Evolutionary conservation across 2,113 vertebrate species (phyloP).

Genomic region (Oxygymnocypris stewartii): DNA sequence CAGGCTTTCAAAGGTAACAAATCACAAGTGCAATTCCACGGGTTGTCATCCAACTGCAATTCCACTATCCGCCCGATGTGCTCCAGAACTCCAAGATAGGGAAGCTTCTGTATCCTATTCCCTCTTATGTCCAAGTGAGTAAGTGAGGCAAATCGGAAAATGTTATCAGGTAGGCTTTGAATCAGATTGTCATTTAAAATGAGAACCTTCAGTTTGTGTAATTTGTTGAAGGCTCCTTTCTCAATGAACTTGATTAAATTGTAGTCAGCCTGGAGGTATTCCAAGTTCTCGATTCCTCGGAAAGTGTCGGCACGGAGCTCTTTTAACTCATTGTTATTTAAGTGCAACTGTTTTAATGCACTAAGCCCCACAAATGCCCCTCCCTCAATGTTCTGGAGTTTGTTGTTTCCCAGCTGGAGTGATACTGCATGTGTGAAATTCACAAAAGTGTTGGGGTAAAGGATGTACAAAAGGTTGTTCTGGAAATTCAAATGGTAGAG

Average conservation of each 20-base stretch:
- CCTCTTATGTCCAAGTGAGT: conserved; percentile 98
- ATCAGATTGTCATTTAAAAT: conserved; percentile 98
- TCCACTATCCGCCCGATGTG: conserved; percentile 96
- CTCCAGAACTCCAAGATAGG: conserved; percentile 95
- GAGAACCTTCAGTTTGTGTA: conserved; percentile 96
- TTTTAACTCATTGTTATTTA: conserved; percentile 99
- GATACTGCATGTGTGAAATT: conserved; percentile 98
- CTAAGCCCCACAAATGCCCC: conserved; percentile 94
- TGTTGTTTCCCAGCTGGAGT: conserved; percentile 97
- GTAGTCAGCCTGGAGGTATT: conserved; percentile 99
- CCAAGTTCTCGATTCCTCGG: conserved; percentile 97
- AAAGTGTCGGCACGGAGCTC: conserved; percentile 95
- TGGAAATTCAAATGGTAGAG: conserved; percentile 98
- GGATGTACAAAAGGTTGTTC: conserved; percentile 93
- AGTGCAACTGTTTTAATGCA: conserved; percentile 95
- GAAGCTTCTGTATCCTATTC: conserved; percentile 95
- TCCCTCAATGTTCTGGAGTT: conserved; percentile 96
- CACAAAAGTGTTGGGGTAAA: conserved; percentile 94
- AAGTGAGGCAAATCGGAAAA: conserved; percentile 96
- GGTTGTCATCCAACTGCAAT: conserved; percentile 95
- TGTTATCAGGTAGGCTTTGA: conserved; percentile 94
- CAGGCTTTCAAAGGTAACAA: conserved; percentile 94
- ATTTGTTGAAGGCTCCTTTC: conserved; percentile 97
- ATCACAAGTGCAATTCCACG: conserved; percentile 99
- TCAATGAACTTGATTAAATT: conserved; percentile 99